These are phyloP conservation scores for Cariama cristata DNA, from an alignment of 2,113 vertebrate genomes.

Conservation along the genomic window DNA sequence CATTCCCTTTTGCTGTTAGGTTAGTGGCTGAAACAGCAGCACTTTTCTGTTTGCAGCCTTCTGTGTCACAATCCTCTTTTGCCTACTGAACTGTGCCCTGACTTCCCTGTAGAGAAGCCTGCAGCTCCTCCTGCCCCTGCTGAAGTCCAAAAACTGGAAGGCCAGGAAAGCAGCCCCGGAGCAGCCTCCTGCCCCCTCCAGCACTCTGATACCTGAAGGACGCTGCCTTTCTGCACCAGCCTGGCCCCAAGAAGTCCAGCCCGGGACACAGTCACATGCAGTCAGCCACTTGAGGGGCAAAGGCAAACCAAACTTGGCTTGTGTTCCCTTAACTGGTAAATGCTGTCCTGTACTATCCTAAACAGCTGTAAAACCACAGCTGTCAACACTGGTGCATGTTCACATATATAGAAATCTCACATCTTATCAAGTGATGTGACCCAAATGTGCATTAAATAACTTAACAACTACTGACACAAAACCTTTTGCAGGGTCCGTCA, in stretches of 20 bases:
- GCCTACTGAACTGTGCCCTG: background rate
- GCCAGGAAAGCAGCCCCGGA: background rate
- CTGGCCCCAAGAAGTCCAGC: background rate
- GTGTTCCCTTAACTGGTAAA: background rate
- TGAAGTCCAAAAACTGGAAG: background rate
- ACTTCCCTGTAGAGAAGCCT: slow-evolving; percentile 2
- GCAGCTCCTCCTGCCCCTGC: background rate
- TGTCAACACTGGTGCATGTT: background rate
- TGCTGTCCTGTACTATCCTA: background rate
- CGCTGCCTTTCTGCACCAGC: accelerated
- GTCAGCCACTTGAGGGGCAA: background rate
- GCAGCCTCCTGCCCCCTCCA: background rate
- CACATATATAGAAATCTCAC: background rate
- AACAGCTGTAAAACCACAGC: background rate
- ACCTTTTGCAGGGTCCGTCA: background rate
- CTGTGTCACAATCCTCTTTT: background rate
- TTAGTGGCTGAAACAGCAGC: background rate
- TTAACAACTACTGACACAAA: background rate
- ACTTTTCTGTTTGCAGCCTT: slow-evolving; percentile 6
- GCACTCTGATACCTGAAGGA: background rate
- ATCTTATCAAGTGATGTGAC: background rate
- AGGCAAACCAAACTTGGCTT: background rate
- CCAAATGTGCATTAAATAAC: background rate
- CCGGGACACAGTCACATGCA: accelerated
- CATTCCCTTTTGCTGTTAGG: background rate